Base-by-base conservation (phyloP, 2,113 vertebrate genomes). In the Origma solitaria region DNA sequence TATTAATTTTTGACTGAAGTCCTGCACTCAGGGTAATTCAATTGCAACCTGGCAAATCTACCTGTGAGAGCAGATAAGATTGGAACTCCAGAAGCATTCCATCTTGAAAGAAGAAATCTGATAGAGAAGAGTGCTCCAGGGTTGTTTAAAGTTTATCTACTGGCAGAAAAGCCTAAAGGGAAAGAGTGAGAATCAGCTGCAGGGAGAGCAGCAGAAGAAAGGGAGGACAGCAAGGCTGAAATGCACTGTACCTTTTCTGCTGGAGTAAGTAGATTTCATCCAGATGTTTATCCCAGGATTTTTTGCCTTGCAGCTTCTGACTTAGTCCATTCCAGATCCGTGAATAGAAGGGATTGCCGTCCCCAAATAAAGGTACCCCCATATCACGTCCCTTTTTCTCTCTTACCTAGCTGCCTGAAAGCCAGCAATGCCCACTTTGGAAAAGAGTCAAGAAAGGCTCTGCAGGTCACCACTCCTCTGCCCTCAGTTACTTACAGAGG, bases 261-360 rank as follows among this genome's bases (percentile, higher is more conserved):
- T 98, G 98, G 22, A 97, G 88, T 93, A 98, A 96, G 70, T 97
- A 85, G 37, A 95, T 96, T 88, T 98, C 95, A 30, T 98, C 97
- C 90, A 97, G 79, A 64, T 62, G 84, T 90, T 96, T 96, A 49
- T 94, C 68, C 95, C 96, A 94, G 82, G 95, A 89, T 56, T 97
- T 93, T 64, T 95, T 91, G 91, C 92, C 82, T 72, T 75, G 81
- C 42, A 96, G 23, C 83, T 95, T 97, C 73, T 83, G 87, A 42
- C 84, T 87, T 68, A 98, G 64, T 87, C 91, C 70, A n/a, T 87
- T 97, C 97, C 97, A 97, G 40, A 98, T 86, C 7, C 95, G 95
- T 64, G 89, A 90, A 66, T 85, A 88, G 80, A 97, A 95, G 61
- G 92, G 72, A 21, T 83, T 87, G n/a, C 66, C 96, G 1, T 91